phyloP scores from a whole-genome alignment of 1,140 invertebrate species.

The Caenorhabditis remanei region DNA sequence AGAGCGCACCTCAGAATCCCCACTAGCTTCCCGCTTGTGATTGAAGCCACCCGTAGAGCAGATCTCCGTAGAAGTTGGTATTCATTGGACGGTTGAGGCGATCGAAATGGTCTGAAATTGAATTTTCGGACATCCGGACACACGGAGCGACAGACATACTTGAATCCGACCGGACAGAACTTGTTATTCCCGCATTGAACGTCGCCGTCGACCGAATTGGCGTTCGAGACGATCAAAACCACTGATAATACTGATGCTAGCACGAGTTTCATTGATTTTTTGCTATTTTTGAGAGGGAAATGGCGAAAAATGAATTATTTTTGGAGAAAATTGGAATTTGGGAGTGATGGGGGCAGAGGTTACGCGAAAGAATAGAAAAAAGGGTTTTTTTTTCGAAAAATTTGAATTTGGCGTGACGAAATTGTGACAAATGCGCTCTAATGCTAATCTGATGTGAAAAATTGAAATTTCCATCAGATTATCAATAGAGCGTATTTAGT shows the following conservation, averaged over 20 bases:
- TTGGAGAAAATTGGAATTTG: background rate
- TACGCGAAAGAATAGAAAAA: too few relatives aligned
- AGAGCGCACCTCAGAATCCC: background rate
- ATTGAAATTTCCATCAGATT: too few relatives aligned
- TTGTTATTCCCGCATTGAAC: slow-evolving; percentile 16
- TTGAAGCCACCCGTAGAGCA: background rate
- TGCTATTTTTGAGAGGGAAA: background rate
- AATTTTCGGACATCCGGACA: too few relatives aligned
- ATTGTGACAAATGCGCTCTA: too few relatives aligned
- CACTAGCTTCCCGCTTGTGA: background rate
- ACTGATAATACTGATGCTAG: background rate
- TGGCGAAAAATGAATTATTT: background rate
- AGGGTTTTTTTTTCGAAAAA: too few relatives aligned
- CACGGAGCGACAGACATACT: background rate
- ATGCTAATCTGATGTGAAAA: too few relatives aligned
- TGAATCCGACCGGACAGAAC: slow-evolving; percentile 6
- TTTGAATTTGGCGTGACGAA: too few relatives aligned
- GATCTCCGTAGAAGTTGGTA: background rate
- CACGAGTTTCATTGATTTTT: slow-evolving; percentile 32
- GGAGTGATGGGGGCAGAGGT: background rate
- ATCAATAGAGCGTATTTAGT: background rate
- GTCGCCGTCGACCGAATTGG: background rate
- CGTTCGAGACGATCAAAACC: background rate
- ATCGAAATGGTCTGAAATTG: too few relatives aligned
- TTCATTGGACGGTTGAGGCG: background rate